phyloP scores from a whole-genome alignment of 2,797 vertebrate genomes.

The Labeo calbasu region DNA sequence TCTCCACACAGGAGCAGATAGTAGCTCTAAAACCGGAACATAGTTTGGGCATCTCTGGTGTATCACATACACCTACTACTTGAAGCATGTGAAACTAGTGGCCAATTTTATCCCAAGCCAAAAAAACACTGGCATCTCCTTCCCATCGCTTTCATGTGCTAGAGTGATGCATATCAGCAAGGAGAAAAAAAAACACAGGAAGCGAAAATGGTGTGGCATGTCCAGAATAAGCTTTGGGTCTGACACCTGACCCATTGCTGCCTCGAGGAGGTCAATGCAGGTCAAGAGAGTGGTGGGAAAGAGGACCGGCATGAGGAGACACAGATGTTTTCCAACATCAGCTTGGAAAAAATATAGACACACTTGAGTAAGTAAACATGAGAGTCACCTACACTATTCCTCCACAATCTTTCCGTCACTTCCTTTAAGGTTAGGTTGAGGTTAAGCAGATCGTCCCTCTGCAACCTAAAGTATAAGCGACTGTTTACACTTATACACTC shows the following conservation, averaged over 20 bases:
- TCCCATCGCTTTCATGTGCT: slow-evolving; percentile 56
- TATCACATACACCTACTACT: slow-evolving; percentile 52
- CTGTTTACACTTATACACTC: slow-evolving; percentile 18
- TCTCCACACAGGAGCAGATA: slow-evolving; percentile 30
- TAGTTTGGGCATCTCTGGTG: slow-evolving; percentile 24
- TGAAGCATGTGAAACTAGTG: slow-evolving; percentile 68
- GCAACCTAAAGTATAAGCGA: neutral
- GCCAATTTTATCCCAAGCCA: slow-evolving; percentile 65
- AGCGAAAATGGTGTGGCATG: slow-evolving; percentile 58
- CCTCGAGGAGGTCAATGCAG: slow-evolving; percentile 9
- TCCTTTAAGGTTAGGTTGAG: slow-evolving; percentile 33
- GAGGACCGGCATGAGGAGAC: slow-evolving; percentile 15
- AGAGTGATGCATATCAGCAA: slow-evolving; percentile 27
- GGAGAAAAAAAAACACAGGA: slow-evolving; percentile 64
- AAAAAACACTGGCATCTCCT: slow-evolving; percentile 64
- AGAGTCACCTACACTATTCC: slow-evolving; percentile 18
- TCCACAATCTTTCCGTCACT: slow-evolving; percentile 23
- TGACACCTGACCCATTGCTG: slow-evolving; percentile 37
- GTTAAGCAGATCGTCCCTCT: slow-evolving; percentile 32
- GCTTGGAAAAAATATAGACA: slow-evolving; percentile 33
- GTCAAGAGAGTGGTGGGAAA: slow-evolving; percentile 45
- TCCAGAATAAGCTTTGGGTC: slow-evolving; percentile 58
- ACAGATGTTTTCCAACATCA: slow-evolving; percentile 40
- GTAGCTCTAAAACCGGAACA: slow-evolving; percentile 43
- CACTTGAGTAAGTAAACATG: slow-evolving; percentile 38